Conservation (phyloP, 2,888 invertebrate species). For the Drosophila meridiana region DNA sequence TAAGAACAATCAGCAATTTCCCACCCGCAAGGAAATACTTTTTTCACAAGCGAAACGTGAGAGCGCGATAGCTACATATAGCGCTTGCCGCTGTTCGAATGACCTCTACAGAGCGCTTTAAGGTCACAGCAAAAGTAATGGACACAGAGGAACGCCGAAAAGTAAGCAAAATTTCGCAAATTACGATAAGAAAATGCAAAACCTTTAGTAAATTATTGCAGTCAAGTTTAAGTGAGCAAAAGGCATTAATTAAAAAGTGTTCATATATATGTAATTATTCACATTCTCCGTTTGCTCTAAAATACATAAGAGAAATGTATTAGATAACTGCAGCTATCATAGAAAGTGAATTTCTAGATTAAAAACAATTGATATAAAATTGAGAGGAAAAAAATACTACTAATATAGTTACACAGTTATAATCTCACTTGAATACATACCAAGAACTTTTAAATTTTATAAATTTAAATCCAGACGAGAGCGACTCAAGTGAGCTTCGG, state of each 20-base stretch:
- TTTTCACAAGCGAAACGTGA: conserved; percentile 17
- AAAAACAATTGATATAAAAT: conserved; percentile 11
- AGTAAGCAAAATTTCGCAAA: conserved; percentile 18
- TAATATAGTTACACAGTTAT: conserved; percentile 14
- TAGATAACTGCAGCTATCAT: conserved; percentile 58
- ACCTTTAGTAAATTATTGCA: background rate
- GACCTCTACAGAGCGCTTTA: conserved; percentile 78
- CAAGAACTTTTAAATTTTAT: conserved; percentile 66
- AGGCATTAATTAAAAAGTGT: background rate
- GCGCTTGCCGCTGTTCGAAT: conserved; percentile 44
- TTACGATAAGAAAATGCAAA: conserved; percentile 14
- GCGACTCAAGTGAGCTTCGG: conserved; percentile 61
- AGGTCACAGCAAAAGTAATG: conserved; percentile 71
- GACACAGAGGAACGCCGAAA: conserved; percentile 28
- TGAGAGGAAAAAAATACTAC: conserved; percentile 23
- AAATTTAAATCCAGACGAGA: conserved; percentile 62
- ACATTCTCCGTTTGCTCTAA: background rate
- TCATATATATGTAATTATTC: conserved; percentile 11
- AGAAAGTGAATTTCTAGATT: conserved; percentile 1
- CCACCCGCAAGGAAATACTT: conserved; percentile 10
- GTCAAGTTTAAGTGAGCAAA: conserved; percentile 6
- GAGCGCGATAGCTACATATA: conserved; percentile 25
- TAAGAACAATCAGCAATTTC: background rate
- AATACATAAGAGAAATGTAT: conserved; percentile 37
- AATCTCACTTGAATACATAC: conserved; percentile 57